Evolutionary conservation across 1,140 invertebrate species (phyloP).

Genomic region (Elymnias hypermnestra): DNA sequence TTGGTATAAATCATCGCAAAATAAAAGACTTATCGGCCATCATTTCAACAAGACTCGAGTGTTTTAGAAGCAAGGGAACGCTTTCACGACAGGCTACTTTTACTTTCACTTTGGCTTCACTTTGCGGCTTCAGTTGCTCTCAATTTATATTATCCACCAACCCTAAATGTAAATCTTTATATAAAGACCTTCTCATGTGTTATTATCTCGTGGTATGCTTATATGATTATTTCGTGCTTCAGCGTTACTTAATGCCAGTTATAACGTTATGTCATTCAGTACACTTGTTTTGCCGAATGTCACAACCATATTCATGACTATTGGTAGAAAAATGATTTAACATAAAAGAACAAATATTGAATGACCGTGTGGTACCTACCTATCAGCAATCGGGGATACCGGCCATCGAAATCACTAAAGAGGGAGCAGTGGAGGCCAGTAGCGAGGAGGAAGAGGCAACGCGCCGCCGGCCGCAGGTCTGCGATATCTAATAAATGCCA

Average conservation of each 20-base stretch:
- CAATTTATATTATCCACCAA: constrained; percentile 20
- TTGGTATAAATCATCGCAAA: no score
- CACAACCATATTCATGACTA: constrained; percentile 37
- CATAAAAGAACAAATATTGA: constrained; percentile 49
- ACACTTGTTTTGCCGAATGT: constrained; percentile 14
- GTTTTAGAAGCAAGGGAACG: constrained; percentile 23
- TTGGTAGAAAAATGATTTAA: constrained; percentile 32
- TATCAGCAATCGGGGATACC: constrained; percentile 73
- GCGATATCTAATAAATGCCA: constrained; percentile 65
- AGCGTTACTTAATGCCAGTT: constrained; percentile 16
- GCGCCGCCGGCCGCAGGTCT: constrained; percentile 74
- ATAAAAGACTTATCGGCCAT: constrained; percentile 13
- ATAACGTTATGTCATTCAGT: constrained; percentile 5
- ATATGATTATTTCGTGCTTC: constrained; percentile 24
- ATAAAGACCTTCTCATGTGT: constrained; percentile 18
- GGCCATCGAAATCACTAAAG: constrained; percentile 92
- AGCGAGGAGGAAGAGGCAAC: constrained; percentile 76
- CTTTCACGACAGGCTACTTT: constrained; percentile 44
- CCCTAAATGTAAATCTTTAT: constrained; percentile 8
- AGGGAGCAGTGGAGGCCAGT: constrained; percentile 77
- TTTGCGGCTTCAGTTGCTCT: constrained; percentile 49
- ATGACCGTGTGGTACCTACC: constrained; percentile 63
- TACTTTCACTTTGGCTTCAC: constrained; percentile 49
- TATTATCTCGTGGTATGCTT: constrained; percentile 17
- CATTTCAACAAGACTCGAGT: constrained; percentile 14